Conservation (phyloP, 2,888 invertebrate genomes). For the Heliothis peltigera region DNA sequence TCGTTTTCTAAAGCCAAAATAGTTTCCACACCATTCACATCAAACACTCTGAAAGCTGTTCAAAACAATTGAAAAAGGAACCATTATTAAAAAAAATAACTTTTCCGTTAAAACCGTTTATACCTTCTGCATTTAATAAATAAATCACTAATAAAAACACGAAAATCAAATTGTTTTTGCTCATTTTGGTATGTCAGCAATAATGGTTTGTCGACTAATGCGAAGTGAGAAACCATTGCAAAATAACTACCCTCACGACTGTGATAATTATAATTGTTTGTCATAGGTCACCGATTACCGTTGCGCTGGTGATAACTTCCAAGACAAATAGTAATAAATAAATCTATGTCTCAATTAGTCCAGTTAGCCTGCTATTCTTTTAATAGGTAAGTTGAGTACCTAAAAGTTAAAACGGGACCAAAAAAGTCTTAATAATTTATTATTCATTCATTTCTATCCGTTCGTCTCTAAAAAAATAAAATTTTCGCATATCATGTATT, state of each 20-base stretch:
- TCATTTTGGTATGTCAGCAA: constrained; percentile 59
- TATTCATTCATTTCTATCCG: no score
- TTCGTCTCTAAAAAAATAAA: no score
- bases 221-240: constrained; percentile 12
- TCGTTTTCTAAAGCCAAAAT: constrained; percentile 82
- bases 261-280: constrained; percentile 53
- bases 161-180: constrained; percentile 35
- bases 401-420: no score
- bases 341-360: constrained; percentile 28
- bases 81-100: background rate
- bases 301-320: constrained; percentile 38
- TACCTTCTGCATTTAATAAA: constrained; percentile 45
- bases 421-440: no score
- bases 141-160: constrained; percentile 38
- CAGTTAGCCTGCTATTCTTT: no score
- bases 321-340: constrained; percentile 30
- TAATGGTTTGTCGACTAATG: constrained; percentile 23
- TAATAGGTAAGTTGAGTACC: no score
- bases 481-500: no score
- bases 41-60: constrained; percentile 78
- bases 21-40: constrained; percentile 74
- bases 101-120: background rate
- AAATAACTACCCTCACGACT: constrained; percentile 67
- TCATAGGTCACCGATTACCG: constrained; percentile 46
- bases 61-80: constrained; percentile 27